Evolutionary conservation across 2,113 vertebrate species (phyloP).

Genomic region (Halichoeres trimaculatus): DNA sequence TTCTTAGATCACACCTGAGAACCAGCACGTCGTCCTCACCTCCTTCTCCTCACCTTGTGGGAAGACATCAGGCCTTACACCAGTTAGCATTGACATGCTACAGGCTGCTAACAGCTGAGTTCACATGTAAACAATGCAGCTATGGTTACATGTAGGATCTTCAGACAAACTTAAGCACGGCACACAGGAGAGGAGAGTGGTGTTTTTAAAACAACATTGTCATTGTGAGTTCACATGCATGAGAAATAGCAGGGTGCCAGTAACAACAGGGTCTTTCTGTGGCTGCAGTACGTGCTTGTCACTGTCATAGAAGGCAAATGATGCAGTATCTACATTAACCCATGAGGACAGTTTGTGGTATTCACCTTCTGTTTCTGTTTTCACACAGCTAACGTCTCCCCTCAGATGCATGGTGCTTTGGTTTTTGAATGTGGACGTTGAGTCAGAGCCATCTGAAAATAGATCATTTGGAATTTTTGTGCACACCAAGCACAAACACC

Average conservation of each 20-base stretch:
- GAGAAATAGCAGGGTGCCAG: constrained; percentile 29
- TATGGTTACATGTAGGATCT: too few species aligned
- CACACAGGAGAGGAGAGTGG: neutral
- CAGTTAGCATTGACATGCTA: too few species aligned
- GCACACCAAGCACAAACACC: constrained; percentile 30
- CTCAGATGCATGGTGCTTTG: constrained; percentile 23
- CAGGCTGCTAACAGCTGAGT: too few species aligned
- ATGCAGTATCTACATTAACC: constrained; percentile 24
- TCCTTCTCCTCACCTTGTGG: too few species aligned
- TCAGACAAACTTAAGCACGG: too few species aligned
- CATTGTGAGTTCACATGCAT: constrained; percentile 22
- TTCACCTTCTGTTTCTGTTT: constrained; percentile 30
- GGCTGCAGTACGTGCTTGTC: constrained; percentile 11
- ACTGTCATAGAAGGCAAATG: constrained; percentile 30
- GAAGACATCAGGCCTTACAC: too few species aligned
- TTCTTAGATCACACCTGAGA: too few species aligned
- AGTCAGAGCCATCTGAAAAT: constrained; percentile 35
- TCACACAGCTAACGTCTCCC: constrained; percentile 11
- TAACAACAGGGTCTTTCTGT: constrained; percentile 28
- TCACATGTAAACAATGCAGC: too few species aligned
- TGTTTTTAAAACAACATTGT: constrained; percentile 45
- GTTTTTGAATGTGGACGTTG: constrained; percentile 26
- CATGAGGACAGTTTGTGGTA: neutral
- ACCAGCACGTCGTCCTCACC: too few species aligned
- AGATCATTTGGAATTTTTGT: constrained; percentile 37